Conservation (phyloP, 2,888 invertebrate genomes). For the Hylaea fasciaria region DNA sequence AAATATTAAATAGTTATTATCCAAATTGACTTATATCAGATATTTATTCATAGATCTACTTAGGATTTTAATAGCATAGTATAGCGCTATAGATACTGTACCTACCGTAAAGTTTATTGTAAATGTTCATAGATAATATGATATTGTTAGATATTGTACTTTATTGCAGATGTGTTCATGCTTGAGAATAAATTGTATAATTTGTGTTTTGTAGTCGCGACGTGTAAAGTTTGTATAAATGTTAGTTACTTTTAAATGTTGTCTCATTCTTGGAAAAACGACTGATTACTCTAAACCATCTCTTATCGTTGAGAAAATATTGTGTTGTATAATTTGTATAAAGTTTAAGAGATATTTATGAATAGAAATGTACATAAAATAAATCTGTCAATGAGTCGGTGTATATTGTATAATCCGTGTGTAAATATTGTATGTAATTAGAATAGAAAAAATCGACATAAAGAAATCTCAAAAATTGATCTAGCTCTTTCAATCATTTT, state of each 20-base stretch:
- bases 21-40: conserved; percentile 66
- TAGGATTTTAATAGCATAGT: conserved; percentile 56
- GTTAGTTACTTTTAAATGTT: conserved; percentile 40
- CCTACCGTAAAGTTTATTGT: conserved; percentile 42
- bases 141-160: conserved; percentile 63
- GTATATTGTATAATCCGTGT: conserved; percentile 55
- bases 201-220: conserved; percentile 41
- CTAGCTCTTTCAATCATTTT: conserved; percentile 22
- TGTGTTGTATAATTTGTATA: conserved; percentile 62
- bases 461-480: conserved; percentile 52
- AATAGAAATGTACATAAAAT: conserved; percentile 45
- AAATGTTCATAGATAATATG: conserved; percentile 63
- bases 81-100: conserved; percentile 44
- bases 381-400: conserved; percentile 48
- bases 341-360: conserved; percentile 65
- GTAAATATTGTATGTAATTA: conserved; percentile 68
- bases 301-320: conserved; percentile 44
- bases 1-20: conserved; percentile 75
- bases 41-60: conserved; percentile 73
- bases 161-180: conserved; percentile 78
- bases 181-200: conserved; percentile 58
- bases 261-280: conserved; percentile 54
- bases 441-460: conserved; percentile 59
- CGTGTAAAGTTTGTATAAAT: conserved; percentile 39
- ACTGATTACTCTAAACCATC: conserved; percentile 72